Evolutionary conservation across 2,888 invertebrate species (phyloP).

Genomic region (Epinotia ramella): DNA sequence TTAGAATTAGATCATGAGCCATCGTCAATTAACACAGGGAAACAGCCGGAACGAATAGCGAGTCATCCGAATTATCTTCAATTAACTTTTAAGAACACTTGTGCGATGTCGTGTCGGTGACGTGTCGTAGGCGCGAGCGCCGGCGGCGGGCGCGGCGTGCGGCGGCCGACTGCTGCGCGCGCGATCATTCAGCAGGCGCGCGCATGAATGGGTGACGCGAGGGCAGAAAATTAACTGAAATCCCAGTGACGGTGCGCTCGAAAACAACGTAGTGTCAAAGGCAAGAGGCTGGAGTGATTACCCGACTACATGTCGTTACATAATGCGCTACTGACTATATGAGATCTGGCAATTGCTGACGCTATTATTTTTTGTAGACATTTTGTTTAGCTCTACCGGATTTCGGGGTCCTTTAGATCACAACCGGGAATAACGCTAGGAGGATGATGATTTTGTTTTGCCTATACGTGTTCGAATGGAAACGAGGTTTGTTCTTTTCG

Average conservation of each 20-base stretch:
- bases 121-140: slow-evolving; percentile 56
- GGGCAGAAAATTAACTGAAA: slow-evolving; percentile 73
- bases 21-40: slow-evolving; percentile 37
- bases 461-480: too few species aligned
- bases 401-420: too few species aligned
- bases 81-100: slow-evolving; percentile 61
- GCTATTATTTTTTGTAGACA: too few species aligned
- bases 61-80: slow-evolving; percentile 67
- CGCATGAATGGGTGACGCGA: slow-evolving; percentile 79
- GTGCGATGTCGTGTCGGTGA: slow-evolving; percentile 53
- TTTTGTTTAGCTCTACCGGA: too few species aligned
- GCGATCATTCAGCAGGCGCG: slow-evolving; percentile 72
- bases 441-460: too few species aligned
- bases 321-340: too few species aligned
- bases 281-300: too few species aligned
- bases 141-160: slow-evolving; percentile 72
- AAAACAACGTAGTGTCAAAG: slow-evolving; percentile 1
- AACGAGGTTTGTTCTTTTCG: too few species aligned
- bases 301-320: too few species aligned
- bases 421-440: too few species aligned
- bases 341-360: too few species aligned
- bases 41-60: slow-evolving; percentile 52
- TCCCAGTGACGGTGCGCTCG: slow-evolving; percentile 52
- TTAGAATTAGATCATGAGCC: slow-evolving; percentile 25
- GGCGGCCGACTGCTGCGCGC: slow-evolving; percentile 69